Base-by-base conservation (phyloP, 2,888 invertebrate genomes). In the Perizoma affinitatum region DNA sequence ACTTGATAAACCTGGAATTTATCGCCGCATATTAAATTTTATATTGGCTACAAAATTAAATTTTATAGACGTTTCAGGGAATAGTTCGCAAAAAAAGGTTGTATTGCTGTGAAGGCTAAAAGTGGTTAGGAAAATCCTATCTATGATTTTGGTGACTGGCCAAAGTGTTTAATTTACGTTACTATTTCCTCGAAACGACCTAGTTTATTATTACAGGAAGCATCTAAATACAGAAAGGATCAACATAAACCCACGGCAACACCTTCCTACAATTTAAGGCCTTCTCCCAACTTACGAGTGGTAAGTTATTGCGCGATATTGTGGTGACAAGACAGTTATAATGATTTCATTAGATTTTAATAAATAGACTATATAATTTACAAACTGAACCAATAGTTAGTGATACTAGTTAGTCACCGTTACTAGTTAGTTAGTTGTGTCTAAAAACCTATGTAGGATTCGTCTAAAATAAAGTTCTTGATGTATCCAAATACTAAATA, bases 161-260 rank as follows among this genome's bases (percentile, higher is more conserved):
- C 48, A 38, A 48, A 44, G 10, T 50, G 46, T 51, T 58, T 52
- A 52, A 48, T 47, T 50, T 44, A 40, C 42, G 11, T n/a, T 10
- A 41, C 45, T 54, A 52, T 61, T 62, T 58, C 52, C 61, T 47
- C 35, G 46, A 57, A 59, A 56, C 48, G 38, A 54, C 35, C 53
- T 51, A 55, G 56, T 58, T 61, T 54, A 57, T 42, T 55, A 48
- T 45, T 33, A 7, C 43, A 55, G 49, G 43, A 61, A 65, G 46
- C 51, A 53, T 65, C 58, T 48, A 46, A 44, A 62, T 62, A 54
- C 56, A 45, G 50, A 40, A 56, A 51, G 50, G 54, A 62, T 56
- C 54, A 58, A 34, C 58, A 43, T 62, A 51, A 62, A 60, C 42
- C 49, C 10, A 51, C 10, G 42, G 47, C 46, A 43, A 57, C 54